These are phyloP conservation scores for Cosmorhoe ocellata DNA, from an alignment of 2,888 invertebrate genomes.

Conservation along the genomic window DNA sequence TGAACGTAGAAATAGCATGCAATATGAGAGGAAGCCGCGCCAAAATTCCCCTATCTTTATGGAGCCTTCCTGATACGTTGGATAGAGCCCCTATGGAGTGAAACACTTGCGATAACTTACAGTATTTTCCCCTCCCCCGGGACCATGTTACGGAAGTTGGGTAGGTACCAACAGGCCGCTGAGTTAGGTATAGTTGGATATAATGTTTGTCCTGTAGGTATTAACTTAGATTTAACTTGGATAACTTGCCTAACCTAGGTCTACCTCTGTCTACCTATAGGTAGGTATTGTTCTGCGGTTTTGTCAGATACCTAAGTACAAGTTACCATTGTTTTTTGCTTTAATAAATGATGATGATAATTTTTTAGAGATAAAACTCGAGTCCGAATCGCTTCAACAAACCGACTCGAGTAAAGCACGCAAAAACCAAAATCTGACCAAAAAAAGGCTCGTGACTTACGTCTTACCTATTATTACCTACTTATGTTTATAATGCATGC, in stretches of 20 bases:
- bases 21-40: not conserved
- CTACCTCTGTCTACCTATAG: no score
- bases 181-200: conserved; percentile 8
- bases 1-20: conserved; percentile 5
- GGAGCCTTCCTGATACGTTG: conserved; percentile 19
- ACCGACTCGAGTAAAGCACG: no score
- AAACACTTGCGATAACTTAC: conserved; percentile 28
- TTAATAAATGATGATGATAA: no score
- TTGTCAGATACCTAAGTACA: no score
- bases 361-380: no score
- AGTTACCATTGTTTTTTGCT: no score
- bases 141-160: conserved; percentile 15
- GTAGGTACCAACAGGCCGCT: conserved; percentile 8
- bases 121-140: conserved; percentile 20
- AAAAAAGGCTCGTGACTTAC: no score
- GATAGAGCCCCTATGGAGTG: conserved; percentile 23
- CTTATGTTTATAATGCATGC: no score
- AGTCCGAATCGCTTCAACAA: no score
- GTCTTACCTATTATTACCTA: no score
- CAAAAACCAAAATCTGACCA: no score
- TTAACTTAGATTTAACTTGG: conserved; percentile 10
- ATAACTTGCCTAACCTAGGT: not conserved
- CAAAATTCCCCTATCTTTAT: conserved; percentile 18
- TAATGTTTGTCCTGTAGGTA: not conserved
- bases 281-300: no score